Evolutionary conservation across 2,888 invertebrate species (phyloP), one percentile per base, ranked within the genome.

Genomic region (Elmis aenea): DNA sequence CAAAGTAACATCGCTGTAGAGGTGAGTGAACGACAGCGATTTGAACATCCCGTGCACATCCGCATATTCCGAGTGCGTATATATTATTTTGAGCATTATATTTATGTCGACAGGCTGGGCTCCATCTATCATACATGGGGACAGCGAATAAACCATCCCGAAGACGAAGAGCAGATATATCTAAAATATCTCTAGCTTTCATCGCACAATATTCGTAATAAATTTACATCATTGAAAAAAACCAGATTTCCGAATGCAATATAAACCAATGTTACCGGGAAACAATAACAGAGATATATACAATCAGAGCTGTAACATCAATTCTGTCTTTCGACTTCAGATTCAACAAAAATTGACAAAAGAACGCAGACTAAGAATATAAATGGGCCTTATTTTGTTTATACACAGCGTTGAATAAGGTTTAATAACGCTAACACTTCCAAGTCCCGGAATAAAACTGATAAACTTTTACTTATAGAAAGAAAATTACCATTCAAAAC

Each of bases 171-270:
- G 27, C n/a, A 28, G 22, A 27, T 29, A 22, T 33, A 33, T 36
- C 14, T 29, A 16, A 29, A 30, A 14, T 25, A 34, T 23, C 13
- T 26, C 16, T 26, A 28, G 16, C 13, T 36, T 31, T 40, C 13
- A 25, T 12, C 16, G 12, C 16, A 13, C 18, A 26, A 32, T 27
- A 26, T 1, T 22, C 24, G 23, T 38, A 50, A 55, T 55, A 55
- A 52, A 55, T 53, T 51, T 37, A 26, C 26, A 33, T 31, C 41
- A 43, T 49, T 44, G 50, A 47, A 50, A 52, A 44, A 49, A 45
- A 42, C 36, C 52, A 55, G 52, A 54, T 55, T 55, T 56, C 55
- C 54, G 54, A 52, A 54, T 52, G 55, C 48, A 56, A 56, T 57
- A 55, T 52, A 55, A 56, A 56, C 54, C 57, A 53, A 56, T 58